phyloP scores from a whole-genome alignment of 2,797 vertebrate species.

The Bucorvus abyssinicus region DNA sequence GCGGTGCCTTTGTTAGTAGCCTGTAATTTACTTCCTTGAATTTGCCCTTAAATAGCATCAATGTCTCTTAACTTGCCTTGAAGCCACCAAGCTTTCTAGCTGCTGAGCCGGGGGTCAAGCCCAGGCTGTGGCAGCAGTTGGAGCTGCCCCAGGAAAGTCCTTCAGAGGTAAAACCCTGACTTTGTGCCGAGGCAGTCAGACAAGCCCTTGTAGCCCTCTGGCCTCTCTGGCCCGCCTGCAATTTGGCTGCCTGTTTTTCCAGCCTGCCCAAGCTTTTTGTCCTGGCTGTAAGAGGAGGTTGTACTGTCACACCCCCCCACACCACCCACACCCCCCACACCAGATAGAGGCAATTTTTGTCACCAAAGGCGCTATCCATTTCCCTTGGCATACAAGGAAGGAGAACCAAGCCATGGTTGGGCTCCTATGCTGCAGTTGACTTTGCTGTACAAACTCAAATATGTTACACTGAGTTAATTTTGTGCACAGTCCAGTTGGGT shows the following conservation, averaged over 20 bases:
- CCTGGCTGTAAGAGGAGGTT: neutral
- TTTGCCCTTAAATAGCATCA: neutral
- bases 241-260: neutral
- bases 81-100: neutral
- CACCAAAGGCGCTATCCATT: neutral
- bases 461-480: rapidly evolving
- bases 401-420: neutral
- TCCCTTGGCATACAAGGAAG: neutral
- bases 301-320: neutral
- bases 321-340: neutral
- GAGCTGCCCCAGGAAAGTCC: neutral
- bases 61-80: neutral
- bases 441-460: neutral
- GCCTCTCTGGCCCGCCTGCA: neutral
- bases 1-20: neutral
- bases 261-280: neutral
- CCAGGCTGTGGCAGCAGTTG: neutral
- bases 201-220: neutral
- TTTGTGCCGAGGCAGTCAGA: neutral
- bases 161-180: neutral
- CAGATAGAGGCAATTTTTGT: neutral
- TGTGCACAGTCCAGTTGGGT: neutral
- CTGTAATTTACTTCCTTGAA: conserved; percentile 15
- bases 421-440: neutral
- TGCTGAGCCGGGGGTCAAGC: neutral